Base-by-base conservation (phyloP, 2,888 invertebrate genomes). In the Elegia similella region DNA sequence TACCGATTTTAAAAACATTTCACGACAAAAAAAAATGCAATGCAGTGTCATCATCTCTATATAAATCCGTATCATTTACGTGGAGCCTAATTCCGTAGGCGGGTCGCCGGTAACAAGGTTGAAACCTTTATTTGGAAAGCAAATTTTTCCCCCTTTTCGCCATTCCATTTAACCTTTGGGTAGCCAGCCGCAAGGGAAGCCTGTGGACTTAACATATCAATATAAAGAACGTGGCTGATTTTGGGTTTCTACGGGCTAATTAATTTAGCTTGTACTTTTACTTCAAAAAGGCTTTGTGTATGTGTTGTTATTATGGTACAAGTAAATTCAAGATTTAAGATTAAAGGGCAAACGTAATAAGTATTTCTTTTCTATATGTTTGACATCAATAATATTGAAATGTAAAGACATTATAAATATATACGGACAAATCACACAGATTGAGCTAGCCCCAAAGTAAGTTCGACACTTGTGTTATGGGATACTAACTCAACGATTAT, bases 21-120 rank as follows among this genome's bases (percentile, higher is more conserved):
- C n/a, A n/a, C n/a, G n/a, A n/a, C n/a, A n/a, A n/a, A n/a, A n/a
- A n/a, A n/a, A n/a, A n/a, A n/a, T n/a, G 17, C n/a, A 38, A 34
- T 38, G 38, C 32, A 17, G 57, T 60, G 59, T 59, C 62, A 65
- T 42, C 75, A 71, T 6, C 81, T 76, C 75, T 62, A 62, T 65
- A 65, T 42, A 63, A 59, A 59, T 67, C 60, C 53, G 5, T 52
- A 60, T 57, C 62, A 59, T 72, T 50, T 69, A 69, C 71, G 72
- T 73, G 73, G 70, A 75, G 74, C 81, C 78, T 76, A 80, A 82
- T 84, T 82, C 72, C 65, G 69, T 57, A 66, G 74, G 73, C 68
- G 70, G 69, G 75, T 72, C 70, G 71, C 68, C 68, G 66, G 13
- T 56, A 75, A 77, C 78, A 76, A 75, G 71, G 69, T 72, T 69